Evolutionary conservation across 2,113 vertebrate species (phyloP), one percentile per base, ranked within the genome.

Genomic region (Stictonetta naevosa): DNA sequence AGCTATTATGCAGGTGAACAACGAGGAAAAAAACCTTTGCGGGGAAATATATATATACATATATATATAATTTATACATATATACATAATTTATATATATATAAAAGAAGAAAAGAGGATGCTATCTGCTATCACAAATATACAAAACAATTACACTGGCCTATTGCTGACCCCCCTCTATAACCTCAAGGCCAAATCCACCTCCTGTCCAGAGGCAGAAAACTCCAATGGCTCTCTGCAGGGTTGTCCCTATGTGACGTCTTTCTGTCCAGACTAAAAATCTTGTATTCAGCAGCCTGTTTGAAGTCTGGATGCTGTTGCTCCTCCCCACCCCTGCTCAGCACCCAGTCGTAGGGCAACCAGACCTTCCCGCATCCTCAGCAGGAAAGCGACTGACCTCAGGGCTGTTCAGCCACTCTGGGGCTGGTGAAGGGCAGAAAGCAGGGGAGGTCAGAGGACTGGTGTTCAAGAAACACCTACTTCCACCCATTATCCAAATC

Each of bases 331-430:
- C n/a, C 18, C 20, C 38, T 25, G 25, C 58, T 87, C 60, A 31
- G 56, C n/a, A 17, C 3, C 2, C 0, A 0, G 20, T 26, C 33
- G 6, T 21, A 67, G 17, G 4, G 20, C 34, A 79, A 40, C 18
- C 28, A 78, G n/a, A 75, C 6, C 12, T 4, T 77, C 19, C 13
- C 1, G 0, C 36, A 79, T 15, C 12, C 42, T n/a, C 38, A 81
- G 25, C 56, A n/a, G 14, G 71, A 83, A 13, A 46, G 3, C 44
- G 31, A 56, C 33, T 7, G 29, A 83, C 29, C 25, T 82, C 31
- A 50, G 53, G 31, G 28, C 25, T 59, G 36, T 6, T 21, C 19
- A 72, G 44, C 6, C 23, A 25, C 8, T 1, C 20, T 1, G 2
- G 21, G 26, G 33, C 4, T 1, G 20, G 13, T 36, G 52, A 17